These are phyloP conservation scores for Digitonthophagus gazella DNA, from an alignment of 2,888 invertebrate species.

Conservation along the genomic window DNA sequence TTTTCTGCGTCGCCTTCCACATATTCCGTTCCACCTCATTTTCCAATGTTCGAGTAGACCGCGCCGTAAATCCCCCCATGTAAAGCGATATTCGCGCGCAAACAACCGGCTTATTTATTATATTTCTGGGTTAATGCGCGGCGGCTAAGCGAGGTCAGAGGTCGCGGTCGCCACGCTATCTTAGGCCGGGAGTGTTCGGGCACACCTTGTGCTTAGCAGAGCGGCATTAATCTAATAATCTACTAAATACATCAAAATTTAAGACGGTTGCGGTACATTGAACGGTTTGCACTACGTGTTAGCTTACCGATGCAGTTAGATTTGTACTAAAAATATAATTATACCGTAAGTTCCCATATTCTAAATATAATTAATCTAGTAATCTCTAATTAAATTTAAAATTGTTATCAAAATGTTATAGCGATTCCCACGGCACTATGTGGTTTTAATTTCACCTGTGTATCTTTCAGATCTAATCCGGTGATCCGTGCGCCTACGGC, in stretches of 20 bases:
- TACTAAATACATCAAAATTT: not conserved
- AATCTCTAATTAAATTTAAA: too few species aligned
- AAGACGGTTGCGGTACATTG: not conserved
- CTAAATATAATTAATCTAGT: too few species aligned
- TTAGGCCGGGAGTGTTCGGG: slow-evolving; percentile 34
- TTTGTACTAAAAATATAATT: too few species aligned
- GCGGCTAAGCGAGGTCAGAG: slow-evolving; percentile 35
- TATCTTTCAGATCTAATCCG: slow-evolving; percentile 11
- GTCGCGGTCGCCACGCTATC: slow-evolving; percentile 36
- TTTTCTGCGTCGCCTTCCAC: not conserved
- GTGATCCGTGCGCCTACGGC: slow-evolving; percentile 16
- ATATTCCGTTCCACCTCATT: not conserved
- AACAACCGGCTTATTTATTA: slow-evolving; percentile 13
- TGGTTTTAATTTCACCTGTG: slow-evolving; percentile 9
- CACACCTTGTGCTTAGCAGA: slow-evolving; percentile 34
- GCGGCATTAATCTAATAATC: not conserved
- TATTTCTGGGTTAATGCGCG: slow-evolving; percentile 29
- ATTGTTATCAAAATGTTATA: not conserved
- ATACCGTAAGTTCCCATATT: too few species aligned
- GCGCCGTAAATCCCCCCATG: not conserved
- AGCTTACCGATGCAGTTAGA: not conserved
- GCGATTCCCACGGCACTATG: not conserved
- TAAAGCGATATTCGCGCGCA: not conserved
- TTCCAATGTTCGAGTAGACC: not conserved
- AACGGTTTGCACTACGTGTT: not conserved